phyloP scores from a whole-genome alignment of 2,113 vertebrate species.

The Silurus asotus region DNA sequence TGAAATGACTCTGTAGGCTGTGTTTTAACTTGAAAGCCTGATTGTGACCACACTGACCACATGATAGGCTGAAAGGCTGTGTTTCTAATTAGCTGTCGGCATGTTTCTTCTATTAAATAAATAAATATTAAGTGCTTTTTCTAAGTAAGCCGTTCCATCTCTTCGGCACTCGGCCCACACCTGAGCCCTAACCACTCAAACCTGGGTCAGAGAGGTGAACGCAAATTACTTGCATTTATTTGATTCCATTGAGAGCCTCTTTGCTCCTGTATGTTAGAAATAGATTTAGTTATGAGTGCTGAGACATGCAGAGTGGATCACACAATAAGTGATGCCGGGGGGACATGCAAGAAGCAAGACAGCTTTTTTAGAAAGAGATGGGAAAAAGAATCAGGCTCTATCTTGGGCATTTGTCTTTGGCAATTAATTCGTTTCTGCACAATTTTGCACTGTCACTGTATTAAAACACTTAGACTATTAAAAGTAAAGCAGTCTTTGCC shows the following conservation, averaged over 20 bases:
- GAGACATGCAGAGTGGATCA: slow-evolving; percentile 17
- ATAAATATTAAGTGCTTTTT: slow-evolving; percentile 31
- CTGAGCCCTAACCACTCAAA: slow-evolving; percentile 42
- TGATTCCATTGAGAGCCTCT: slow-evolving; percentile 49
- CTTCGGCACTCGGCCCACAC: slow-evolving; percentile 25
- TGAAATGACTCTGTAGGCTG: slow-evolving; percentile 26
- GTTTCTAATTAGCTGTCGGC: slow-evolving; percentile 18
- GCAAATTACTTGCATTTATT: slow-evolving; percentile 44
- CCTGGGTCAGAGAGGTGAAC: slow-evolving; percentile 25
- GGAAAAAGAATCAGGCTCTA: not conserved
- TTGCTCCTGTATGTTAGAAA: slow-evolving; percentile 27
- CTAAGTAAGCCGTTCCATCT: slow-evolving; percentile 9
- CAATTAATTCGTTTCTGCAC: not conserved
- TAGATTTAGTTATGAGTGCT: slow-evolving; percentile 43
- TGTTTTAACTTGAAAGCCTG: slow-evolving; percentile 19
- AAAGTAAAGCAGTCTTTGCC: not conserved
- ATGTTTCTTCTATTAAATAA: slow-evolving; percentile 26
- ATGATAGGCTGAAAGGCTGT: slow-evolving; percentile 5
- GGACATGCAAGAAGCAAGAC: slow-evolving; percentile 2
- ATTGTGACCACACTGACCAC: slow-evolving; percentile 2
- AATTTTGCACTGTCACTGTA: not conserved
- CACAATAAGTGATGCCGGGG: slow-evolving; percentile 6
- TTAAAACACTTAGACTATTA: not conserved
- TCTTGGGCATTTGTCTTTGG: not conserved
- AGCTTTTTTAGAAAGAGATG: not conserved